phyloP scores from a whole-genome alignment of 2,113 vertebrate species.

The Cebus imitator region DNA sequence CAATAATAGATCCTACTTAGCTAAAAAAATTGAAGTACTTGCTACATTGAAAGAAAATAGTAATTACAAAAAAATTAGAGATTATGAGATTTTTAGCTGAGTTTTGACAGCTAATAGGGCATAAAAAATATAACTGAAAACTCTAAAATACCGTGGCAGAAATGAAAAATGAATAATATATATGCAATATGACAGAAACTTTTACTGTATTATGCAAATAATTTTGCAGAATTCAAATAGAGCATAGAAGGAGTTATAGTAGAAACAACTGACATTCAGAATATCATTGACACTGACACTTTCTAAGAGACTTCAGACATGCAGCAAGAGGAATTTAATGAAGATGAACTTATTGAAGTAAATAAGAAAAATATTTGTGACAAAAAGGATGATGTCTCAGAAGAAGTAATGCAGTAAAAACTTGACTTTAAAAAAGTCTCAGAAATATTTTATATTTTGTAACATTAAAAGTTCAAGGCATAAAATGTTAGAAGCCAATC shows the following conservation, averaged over 20 bases:
- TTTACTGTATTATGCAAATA: neutral
- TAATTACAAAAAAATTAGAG: neutral
- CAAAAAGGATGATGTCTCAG: neutral
- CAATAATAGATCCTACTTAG: neutral
- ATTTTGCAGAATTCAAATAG: neutral
- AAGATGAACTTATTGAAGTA: neutral
- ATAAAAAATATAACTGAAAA: neutral
- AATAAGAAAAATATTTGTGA: neutral
- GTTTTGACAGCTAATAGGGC: neutral
- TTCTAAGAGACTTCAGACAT: neutral
- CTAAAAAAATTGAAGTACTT: neutral
- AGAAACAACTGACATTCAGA: neutral
- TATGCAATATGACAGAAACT: neutral
- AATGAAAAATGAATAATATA: neutral
- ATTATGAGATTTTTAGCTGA: neutral
- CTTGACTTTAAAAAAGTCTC: neutral
- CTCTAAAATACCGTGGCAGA: neutral
- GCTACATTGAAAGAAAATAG: neutral
- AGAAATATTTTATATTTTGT: neutral
- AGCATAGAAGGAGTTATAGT: neutral
- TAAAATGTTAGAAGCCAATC: neutral
- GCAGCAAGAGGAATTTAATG: neutral
- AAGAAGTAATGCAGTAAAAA: neutral
- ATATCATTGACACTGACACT: neutral
- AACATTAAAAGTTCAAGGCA: neutral